Base-by-base conservation (phyloP, 53 echinoderm and acorn worm genomes). In the Holothuria scabra region DNA sequence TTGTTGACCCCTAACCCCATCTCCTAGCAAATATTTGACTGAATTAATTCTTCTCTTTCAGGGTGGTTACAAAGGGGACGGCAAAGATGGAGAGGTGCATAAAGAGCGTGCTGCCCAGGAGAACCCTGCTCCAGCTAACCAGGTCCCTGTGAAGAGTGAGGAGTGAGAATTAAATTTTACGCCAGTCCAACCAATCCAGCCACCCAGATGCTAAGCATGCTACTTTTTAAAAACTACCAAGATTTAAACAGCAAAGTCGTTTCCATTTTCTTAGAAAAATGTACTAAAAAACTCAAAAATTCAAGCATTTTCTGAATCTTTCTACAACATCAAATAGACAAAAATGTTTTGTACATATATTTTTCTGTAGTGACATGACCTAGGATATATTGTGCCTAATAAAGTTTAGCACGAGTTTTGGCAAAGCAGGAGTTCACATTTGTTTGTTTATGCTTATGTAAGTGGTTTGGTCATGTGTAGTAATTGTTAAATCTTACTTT, bases 171-270 rank as follows among this genome's bases (percentile, higher is more conserved):
- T 8, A 72, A 8, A 8, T 65, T 46, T 26, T 13, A 21, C 12
- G 34, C 31, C 31, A 69, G 22, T 35, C 31, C 24, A 44, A 44
- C 72, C 72, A 72, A 48, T 72, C 48, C 72, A 72, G 72, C 72
- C 72, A 72, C 72, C 72, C 44, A 72, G 41, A 46, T 72, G 72
- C 72, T 72, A 72, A 72, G 72, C 72, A 72, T 72, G 72, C 48
- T 72, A 72, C 46, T 34, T 72, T 72, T n/a, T 72, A 21, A 25
- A 71, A 37, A 37, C 52, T 52, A 52, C 52, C 52, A 52, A 52
- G 52, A 52, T 52, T 52, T 52, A 52, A 52, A 41, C 1, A 52
- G 52, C 52, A 52, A 52, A 16, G 18, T 52, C 52, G 16, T 52
- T 52, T 52, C 52, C 52, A 52, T 52, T 52, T 52, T 52, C 52